These are phyloP conservation scores for Mesaphorura yosii DNA, from an alignment of 1,140 invertebrate genomes.

Conservation along the genomic window DNA sequence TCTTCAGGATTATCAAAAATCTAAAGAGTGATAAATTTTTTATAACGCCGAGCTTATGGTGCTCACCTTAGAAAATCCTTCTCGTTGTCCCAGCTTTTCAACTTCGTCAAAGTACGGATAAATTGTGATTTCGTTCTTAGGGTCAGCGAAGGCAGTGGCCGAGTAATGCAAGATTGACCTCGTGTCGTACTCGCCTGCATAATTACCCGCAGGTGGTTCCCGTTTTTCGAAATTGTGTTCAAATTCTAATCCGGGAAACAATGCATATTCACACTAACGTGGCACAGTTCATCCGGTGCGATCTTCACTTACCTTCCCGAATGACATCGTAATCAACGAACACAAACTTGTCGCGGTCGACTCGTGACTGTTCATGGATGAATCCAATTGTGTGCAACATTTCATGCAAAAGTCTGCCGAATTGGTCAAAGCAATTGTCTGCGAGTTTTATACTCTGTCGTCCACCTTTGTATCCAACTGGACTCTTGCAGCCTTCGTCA, in stretches of 20 bases:
- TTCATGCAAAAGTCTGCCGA: conserved; percentile 5
- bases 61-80: conserved; percentile 3
- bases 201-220: conserved; percentile 9
- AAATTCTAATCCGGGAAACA: too few species aligned
- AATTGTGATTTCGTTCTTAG: conserved; percentile 10
- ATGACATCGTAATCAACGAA: conserved; percentile 10
- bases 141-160: conserved; percentile 3
- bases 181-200: conserved; percentile 8
- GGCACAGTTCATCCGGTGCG: too few species aligned
- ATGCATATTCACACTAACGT: too few species aligned
- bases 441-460: not conserved
- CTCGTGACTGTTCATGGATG: conserved; percentile 5
- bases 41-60: not conserved
- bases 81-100: conserved; percentile 2
- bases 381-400: conserved; percentile 7
- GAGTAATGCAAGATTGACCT: not conserved
- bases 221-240: conserved; percentile 11
- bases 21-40: not conserved
- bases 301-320: conserved; percentile 9
- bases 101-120: conserved; percentile 9
- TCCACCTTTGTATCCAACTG: conserved; percentile 8
- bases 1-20: conserved; percentile 1
- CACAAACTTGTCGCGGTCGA: conserved; percentile 6
- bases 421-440: conserved; percentile 7
- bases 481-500: conserved; percentile 5